Conservation (phyloP, 2,113 vertebrate species). For the Ursus arctos region DNA sequence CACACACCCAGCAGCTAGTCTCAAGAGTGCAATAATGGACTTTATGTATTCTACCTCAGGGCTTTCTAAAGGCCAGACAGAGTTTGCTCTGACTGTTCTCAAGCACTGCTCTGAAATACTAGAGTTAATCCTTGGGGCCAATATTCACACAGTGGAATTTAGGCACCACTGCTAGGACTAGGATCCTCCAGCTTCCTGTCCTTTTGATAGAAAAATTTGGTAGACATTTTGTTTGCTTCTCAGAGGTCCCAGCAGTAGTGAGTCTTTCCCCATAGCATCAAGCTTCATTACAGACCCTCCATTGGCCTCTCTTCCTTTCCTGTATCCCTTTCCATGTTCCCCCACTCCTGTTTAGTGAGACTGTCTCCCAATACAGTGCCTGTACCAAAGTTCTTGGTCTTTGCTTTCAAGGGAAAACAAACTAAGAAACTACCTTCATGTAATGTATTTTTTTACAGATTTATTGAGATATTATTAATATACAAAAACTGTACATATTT, state of each 20-base stretch:
- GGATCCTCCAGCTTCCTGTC: neutral
- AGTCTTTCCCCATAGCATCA: neutral
- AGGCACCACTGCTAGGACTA: neutral
- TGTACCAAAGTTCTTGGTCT: neutral
- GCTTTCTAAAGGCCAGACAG: neutral
- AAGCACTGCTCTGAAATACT: neutral
- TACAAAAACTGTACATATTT: neutral
- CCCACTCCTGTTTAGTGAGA: neutral
- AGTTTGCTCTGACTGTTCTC: neutral
- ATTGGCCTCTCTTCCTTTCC: neutral
- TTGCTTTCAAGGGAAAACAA: neutral
- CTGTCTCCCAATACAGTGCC: neutral
- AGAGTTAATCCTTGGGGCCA: neutral
- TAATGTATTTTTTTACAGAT: neutral
- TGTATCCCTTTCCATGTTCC: neutral
- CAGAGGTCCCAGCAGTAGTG: neutral
- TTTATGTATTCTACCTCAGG: neutral
- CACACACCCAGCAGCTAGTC: neutral
- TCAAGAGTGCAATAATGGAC: neutral
- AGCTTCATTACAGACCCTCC: neutral
- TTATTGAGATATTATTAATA: neutral
- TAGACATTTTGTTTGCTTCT: neutral
- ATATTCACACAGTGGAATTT: neutral
- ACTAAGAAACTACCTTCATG: neutral
- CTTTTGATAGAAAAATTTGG: neutral